phyloP scores from a whole-genome alignment of 2,113 vertebrate species.

The Probosciger aterrimus region DNA sequence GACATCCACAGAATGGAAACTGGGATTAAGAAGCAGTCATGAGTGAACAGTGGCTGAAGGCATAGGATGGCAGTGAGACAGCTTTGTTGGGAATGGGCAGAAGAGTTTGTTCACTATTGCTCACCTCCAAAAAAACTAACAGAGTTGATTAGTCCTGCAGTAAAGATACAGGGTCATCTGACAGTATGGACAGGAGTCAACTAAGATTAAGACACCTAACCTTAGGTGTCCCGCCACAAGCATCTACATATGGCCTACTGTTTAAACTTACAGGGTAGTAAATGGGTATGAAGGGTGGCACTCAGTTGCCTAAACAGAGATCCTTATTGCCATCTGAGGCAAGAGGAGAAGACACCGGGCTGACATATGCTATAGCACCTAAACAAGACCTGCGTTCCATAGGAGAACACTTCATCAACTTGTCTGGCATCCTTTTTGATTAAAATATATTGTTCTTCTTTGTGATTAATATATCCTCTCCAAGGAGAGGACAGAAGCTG shows the following conservation, averaged over 20 bases:
- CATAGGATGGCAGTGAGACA: background rate
- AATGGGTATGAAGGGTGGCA: background rate
- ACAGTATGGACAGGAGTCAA: background rate
- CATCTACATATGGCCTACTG: background rate
- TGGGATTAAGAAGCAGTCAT: background rate
- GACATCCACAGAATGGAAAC: background rate
- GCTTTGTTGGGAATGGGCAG: background rate
- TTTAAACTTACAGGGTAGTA: background rate
- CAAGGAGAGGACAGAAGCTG: background rate
- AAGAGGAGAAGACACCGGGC: background rate
- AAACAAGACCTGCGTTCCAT: background rate
- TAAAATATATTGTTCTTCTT: background rate
- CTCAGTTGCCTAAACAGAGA: background rate
- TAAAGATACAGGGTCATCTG: background rate
- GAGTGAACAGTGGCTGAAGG: background rate
- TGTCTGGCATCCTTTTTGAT: background rate
- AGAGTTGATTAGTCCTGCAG: background rate
- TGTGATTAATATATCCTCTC: background rate
- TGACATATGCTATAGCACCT: background rate
- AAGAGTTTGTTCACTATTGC: background rate
- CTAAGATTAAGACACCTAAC: background rate
- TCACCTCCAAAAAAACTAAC: background rate
- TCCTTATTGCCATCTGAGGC: background rate
- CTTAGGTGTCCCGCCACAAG: background rate
- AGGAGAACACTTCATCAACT: background rate